Conservation (phyloP, 2,888 invertebrate species). For the Priocnemis perturbator region DNA sequence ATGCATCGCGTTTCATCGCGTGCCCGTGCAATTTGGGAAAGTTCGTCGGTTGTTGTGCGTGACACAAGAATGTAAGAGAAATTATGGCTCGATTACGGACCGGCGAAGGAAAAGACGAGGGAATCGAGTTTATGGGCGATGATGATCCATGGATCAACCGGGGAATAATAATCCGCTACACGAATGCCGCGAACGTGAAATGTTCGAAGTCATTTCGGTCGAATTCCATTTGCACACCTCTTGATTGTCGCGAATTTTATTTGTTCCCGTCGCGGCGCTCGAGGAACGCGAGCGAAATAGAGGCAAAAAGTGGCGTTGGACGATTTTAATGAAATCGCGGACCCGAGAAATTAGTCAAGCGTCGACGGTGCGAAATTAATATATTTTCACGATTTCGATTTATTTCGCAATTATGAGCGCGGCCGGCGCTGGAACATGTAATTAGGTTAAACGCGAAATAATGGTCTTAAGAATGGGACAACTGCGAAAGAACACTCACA, state of each 20-base stretch:
- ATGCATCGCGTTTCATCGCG: slow-evolving; percentile 31
- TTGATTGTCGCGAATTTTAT: neutral
- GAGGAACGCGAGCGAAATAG: neutral
- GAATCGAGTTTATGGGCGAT: too few relatives aligned
- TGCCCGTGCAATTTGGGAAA: slow-evolving; percentile 28
- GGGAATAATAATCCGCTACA: too few relatives aligned
- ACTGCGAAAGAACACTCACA: slow-evolving; percentile 19
- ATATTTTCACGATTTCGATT: neutral
- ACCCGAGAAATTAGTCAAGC: neutral
- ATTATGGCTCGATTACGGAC: too few relatives aligned
- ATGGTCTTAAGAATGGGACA: slow-evolving; percentile 30
- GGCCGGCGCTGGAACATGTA: slow-evolving; percentile 29
- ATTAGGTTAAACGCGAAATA: slow-evolving; percentile 49
- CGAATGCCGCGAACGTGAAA: too few relatives aligned
- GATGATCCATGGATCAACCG: too few relatives aligned
- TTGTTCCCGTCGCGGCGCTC: neutral
- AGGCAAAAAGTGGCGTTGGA: too few relatives aligned
- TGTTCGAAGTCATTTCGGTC: too few relatives aligned
- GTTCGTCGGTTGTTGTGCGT: too few relatives aligned
- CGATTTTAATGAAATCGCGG: neutral
- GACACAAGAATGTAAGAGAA: too few relatives aligned
- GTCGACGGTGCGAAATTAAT: slow-evolving; percentile 2
- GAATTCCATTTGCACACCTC: too few relatives aligned
- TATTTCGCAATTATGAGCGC: neutral
- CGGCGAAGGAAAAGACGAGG: too few relatives aligned